Evolutionary conservation across 2,797 vertebrate species (phyloP), one percentile per base, ranked within the genome.

Genomic region (Anabacerthia variegaticeps): DNA sequence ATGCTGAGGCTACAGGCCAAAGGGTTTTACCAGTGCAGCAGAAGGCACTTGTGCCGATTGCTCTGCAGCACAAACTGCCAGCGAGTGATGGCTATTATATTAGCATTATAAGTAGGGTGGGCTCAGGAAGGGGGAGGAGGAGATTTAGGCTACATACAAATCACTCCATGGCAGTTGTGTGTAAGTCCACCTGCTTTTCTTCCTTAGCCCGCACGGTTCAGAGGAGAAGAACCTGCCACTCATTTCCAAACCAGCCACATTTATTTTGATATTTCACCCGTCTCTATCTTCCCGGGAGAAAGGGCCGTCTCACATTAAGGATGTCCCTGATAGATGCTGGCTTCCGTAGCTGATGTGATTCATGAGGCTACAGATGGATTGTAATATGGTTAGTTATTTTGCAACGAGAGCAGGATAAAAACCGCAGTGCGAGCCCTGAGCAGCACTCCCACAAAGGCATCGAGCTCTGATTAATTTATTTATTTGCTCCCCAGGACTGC

Each of bases 41-140:
- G 79, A 92, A 94, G 95, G 75, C 67, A 72, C 89, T 92, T 75
- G 81, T 84, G 92, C 93, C 75, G 65, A 82, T 73, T 37, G 91
- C 76, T 80, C 88, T 7, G 13, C 82, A 59, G 81, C 36, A 67
- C 92, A 83, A 95, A 93, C 88, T 93, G 95, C 89, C 52, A 54
- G 85, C 9, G 11, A 94, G 79, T 92, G 76, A 94, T 77, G 93
- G 94, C 84, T 89, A 74, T 97, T 95, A 92, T 93, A 94, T 82
- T 91, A 96, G 92, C 86, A 85, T 96, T 93, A 88, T 73, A 84
- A 93, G 91, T 20, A 65, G 79, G 94, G 82, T 95, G 94, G 92
- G 94, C 74, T 84, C 0, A 0, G 48, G 55, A 69, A 92, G 61
- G 43, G 39, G n/a, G 88, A 69, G 62, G 56, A 77, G 66, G 74